Base-by-base conservation (phyloP, 2,113 vertebrate species). In the Microcebus tavaratra region DNA sequence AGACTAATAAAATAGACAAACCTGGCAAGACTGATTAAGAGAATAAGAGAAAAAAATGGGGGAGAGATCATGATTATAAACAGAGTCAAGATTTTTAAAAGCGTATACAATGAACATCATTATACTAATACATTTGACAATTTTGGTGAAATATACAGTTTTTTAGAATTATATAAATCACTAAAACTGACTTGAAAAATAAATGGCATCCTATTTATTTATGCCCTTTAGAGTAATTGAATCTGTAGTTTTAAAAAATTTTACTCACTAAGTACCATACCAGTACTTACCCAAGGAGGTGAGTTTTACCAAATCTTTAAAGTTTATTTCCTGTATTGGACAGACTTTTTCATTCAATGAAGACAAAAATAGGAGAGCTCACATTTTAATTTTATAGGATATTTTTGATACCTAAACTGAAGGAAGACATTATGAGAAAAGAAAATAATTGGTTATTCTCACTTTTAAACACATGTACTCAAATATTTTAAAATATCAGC, bases 221-320 rank as follows among this genome's bases (percentile, higher is more conserved):
- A 93, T 29, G 29, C 36, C 53, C 31, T 79, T 91, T 93, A 91
- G 88, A 42, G 78, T 20, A 96, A 50, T n/a, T 79, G 39, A 85
- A 80, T 55, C 9, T 93, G 6, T 93, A 75, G n/a, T 61, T 96
- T 25, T 10, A 18, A 90, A 72, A 90, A 87, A 34, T 36, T 80
- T 5, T 65, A 55, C 29, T 53, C 75, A 81, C 34, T 55, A 59
- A 70, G 73, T 53, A 95, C 50, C 21, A 76, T 63, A 31, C 25
- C 75, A 93, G 27, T 85, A 83, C 25, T 78, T 59, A 92, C 34
- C 15, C 61, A 89, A 75, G 82, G 20, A 92, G 14, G 2, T 95
- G 48, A 89, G 34, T 73, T 50, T 85, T 92, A 80, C 27, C 67
- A 95, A 86, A 93, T 90, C 29, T 90, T 78, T 67, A 81, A 88